Evolutionary conservation across 23 tunicate species (phyloP).

Genomic region (Halocynthia aurantium): DNA sequence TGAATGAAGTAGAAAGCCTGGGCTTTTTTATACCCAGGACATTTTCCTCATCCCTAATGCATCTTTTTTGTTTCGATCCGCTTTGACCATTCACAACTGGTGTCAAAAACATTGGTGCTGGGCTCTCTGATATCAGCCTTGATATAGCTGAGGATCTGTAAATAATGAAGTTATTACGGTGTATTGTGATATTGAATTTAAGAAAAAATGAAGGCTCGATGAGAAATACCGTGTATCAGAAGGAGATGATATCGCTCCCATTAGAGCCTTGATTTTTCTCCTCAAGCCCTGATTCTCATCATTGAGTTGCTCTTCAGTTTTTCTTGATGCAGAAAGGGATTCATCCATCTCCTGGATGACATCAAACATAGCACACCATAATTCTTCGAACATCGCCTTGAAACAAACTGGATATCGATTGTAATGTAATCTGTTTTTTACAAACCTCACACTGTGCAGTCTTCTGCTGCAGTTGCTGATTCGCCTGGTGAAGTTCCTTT

Average conservation of each 20-base stretch:
- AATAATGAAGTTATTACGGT: too few species aligned
- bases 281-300: conserved; percentile 57
- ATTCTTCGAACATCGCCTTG: background rate
- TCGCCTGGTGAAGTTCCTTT: conserved; percentile 23
- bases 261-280: conserved; percentile 47
- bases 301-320: conserved; percentile 40
- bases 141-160: conserved; percentile 55
- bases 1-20: too few species aligned
- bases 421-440: too few species aligned
- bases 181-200: too few species aligned
- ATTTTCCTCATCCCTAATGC: too few species aligned
- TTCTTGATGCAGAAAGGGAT: background rate
- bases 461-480: too few species aligned
- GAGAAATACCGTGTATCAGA: conserved; percentile 29
- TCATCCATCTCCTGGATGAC: conserved; percentile 31
- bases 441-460: too few species aligned
- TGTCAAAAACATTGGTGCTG: conserved; percentile 74
- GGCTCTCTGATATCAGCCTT: conserved; percentile 75
- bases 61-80: too few species aligned
- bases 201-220: too few species aligned
- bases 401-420: too few species aligned
- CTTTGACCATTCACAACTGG: conserved; percentile 14
- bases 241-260: conserved; percentile 71
- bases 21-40: too few species aligned
- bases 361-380: conserved; percentile 5